A percentile compares a stretch with the other conserved stretches of the same genome.
Conservation (phyloP, 2,113 vertebrate species). For the Tenrec ecaudatus region DNA sequence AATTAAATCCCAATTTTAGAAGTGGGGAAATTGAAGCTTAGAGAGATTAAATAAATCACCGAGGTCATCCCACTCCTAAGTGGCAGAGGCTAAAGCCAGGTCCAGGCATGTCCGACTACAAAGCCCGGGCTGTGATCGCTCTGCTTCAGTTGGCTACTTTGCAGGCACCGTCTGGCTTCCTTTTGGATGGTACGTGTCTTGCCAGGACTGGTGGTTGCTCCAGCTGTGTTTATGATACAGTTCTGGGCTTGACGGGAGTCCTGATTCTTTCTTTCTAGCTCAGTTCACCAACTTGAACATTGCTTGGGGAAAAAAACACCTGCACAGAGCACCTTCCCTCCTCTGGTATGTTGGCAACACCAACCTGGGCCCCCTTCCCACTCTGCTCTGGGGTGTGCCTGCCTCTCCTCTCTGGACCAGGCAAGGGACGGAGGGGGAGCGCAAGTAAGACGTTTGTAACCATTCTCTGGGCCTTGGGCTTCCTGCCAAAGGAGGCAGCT, state of each 20-base stretch:
- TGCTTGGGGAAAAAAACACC: neutral
- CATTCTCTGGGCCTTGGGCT: constrained; percentile 35
- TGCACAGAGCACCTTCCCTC: neutral
- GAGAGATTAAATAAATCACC: neutral
- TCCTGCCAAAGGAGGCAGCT: neutral
- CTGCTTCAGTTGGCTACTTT: neutral
- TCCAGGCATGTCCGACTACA: neutral
- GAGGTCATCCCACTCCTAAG: neutral
- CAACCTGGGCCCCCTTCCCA: neutral
- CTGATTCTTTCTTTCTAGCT: neutral
- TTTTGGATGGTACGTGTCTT: neutral
- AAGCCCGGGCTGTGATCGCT: neutral
- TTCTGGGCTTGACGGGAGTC: neutral
- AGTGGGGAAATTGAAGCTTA: neutral
- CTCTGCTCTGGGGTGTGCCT: neutral
- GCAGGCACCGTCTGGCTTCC: neutral
- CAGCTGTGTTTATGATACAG: constrained; percentile 15
- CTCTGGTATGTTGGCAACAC: neutral
- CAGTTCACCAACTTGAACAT: neutral
- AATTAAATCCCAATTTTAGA: neutral
- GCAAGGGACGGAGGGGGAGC: neutral
- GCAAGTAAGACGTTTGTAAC: neutral
- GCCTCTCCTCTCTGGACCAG: neutral
- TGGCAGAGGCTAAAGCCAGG: neutral
- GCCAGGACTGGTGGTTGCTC: neutral